A percentile compares a stretch with the other conserved stretches of the same genome.
phyloP scores from a whole-genome alignment of 2,113 vertebrate genomes.

The Willisornis vidua region DNA sequence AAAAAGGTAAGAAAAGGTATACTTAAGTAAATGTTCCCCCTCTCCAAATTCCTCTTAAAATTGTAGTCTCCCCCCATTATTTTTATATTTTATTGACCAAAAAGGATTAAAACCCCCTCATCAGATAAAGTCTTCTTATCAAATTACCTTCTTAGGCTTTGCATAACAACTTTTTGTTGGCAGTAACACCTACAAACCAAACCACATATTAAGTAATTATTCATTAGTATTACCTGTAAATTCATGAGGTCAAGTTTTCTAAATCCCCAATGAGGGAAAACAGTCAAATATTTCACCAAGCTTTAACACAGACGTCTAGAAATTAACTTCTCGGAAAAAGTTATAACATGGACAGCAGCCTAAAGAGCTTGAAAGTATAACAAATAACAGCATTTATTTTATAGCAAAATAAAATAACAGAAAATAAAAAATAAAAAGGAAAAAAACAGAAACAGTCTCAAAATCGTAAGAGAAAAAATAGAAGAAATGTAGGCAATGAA shows the following conservation, averaged over 20 bases:
- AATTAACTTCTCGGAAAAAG: constrained; percentile 34
- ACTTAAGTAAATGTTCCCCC: constrained; percentile 9
- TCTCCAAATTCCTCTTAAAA: constrained; percentile 25
- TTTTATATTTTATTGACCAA: constrained; percentile 8
- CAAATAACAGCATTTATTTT: not conserved
- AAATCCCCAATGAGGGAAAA: constrained; percentile 40
- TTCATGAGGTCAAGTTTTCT: constrained; percentile 50
- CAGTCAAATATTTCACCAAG: constrained; percentile 29
- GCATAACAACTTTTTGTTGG: constrained; percentile 60
- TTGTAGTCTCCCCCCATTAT: not conserved
- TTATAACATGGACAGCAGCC: not conserved
- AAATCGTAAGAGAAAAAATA: not conserved
- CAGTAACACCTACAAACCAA: constrained; percentile 62
- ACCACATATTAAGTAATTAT: constrained; percentile 59
- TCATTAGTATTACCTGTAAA: constrained; percentile 46
- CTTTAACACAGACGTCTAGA: constrained; percentile 21
- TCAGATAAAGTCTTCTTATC: constrained; percentile 1
- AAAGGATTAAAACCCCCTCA: constrained; percentile 36
- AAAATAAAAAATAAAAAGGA: not conserved
- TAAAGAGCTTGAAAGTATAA: constrained; percentile 11
- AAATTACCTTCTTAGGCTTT: constrained; percentile 63
- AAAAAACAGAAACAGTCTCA: not conserved
- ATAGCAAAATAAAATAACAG: not conserved
- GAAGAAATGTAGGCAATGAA: not conserved
- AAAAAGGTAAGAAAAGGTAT: constrained; percentile 17